Percentiles rank a stretch among this genome's conserved stretches.
phyloP scores from a whole-genome alignment of 2,797 vertebrate genomes.

The Tarsius wallacei region DNA sequence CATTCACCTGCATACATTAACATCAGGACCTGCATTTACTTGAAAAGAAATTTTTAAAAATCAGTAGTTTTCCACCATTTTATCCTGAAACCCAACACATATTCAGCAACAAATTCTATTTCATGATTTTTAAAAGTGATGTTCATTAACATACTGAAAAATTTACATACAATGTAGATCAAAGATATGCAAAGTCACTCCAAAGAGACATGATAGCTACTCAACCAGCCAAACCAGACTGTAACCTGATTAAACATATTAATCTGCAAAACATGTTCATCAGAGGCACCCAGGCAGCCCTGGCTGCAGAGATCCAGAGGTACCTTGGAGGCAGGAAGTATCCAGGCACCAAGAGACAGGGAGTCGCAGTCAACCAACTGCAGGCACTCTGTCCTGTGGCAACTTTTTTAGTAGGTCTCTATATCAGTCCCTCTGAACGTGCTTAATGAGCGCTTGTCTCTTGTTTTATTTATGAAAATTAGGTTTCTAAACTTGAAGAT shows the following conservation, averaged over 20 bases:
- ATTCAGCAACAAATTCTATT: slow-evolving; percentile 59
- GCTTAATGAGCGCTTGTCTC: neutral
- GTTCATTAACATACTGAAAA: slow-evolving; percentile 58
- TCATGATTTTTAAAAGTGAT: slow-evolving; percentile 44
- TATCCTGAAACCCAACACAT: slow-evolving; percentile 24
- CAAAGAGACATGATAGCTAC: slow-evolving; percentile 32
- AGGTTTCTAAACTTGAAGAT: slow-evolving; percentile 56
- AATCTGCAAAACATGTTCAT: neutral
- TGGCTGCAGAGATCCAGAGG: neutral
- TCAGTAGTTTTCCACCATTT: slow-evolving; percentile 29
- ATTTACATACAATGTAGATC: slow-evolving; percentile 28
- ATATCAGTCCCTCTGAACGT: neutral
- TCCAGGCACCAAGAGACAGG: neutral
- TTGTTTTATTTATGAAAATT: slow-evolving; percentile 51
- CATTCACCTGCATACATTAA: slow-evolving; percentile 12
- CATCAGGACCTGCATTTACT: neutral
- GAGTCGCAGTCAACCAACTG: neutral
- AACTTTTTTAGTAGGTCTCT: neutral
- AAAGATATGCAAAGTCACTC: slow-evolving; percentile 62
- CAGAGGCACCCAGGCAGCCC: neutral
- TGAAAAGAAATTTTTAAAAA: slow-evolving; percentile 52
- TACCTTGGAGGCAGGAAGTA: neutral
- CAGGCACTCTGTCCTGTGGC: neutral
- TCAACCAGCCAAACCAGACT: slow-evolving; percentile 60
- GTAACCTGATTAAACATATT: slow-evolving; percentile 48